Evolutionary conservation across 2,888 invertebrate genomes (phyloP), one percentile per base, ranked within the genome.

Genomic region (Protophormia terraenovae): DNA sequence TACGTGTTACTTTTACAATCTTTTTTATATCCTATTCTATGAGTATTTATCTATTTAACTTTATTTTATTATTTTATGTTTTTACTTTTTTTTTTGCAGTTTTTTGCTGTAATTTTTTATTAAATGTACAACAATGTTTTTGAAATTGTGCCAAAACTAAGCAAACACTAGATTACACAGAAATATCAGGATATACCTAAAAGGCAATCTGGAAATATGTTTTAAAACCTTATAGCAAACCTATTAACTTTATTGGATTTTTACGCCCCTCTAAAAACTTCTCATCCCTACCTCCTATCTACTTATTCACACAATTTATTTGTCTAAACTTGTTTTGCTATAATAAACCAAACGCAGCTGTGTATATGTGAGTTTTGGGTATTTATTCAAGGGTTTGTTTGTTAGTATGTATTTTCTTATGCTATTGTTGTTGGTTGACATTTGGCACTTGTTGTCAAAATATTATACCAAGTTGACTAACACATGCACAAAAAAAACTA

Each of bases 371-470:
- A 38, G 10, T 66, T n/a, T n/a, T n/a, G 12, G 66, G 53, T 66
- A 10, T 41, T 24, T 66, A 29, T 64, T 14, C 24, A 14, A 35
- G 16, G 19, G 8, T 60, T 19, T 76, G 32, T n/a, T n/a, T n/a
- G n/a, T n/a, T n/a, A n/a, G n/a, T 75, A 27, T 62, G 12, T 41
- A n/a, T 41, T 50, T 27, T 2, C 22, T 16, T 16, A 22, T 3
- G 10, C 29, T 19, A 41, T n/a, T 50, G 14, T 75, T 69, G n/a
- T 50, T 50, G 50, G 35, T 69, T 82, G 69, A 55, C 50, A 82
- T 76, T 45, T 82, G 76, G 32, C 82, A 76, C 29, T 76, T 75
- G 75, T 64, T 76, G 71, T 41, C 64, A 71, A 82, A 82, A 76
- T 60, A 45, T 47, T 58, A 22, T 50, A 16, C 29, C 16, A 6